phyloP scores from a whole-genome alignment of 1,140 invertebrate genomes.

The Brachionus calyciflorus region DNA sequence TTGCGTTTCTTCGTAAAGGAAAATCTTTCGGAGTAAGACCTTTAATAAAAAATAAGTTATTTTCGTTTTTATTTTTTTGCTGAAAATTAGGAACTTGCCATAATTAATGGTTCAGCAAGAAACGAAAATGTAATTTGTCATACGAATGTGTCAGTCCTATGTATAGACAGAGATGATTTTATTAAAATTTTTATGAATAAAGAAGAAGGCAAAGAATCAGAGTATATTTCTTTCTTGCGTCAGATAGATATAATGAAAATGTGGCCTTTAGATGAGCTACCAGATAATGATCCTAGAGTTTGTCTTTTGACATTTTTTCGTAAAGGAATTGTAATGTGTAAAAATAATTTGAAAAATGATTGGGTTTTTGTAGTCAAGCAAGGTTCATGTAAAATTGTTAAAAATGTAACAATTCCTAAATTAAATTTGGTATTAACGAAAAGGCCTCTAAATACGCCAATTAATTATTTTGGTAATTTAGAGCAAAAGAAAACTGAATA shows the following conservation, averaged over 20 bases:
- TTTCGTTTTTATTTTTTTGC: neutral
- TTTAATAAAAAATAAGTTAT: neutral
- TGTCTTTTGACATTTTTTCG: slow-evolving; percentile 57
- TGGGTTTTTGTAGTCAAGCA: slow-evolving; percentile 48
- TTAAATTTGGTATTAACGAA: neutral
- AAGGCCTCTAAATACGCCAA: neutral
- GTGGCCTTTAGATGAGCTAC: slow-evolving; percentile 55
- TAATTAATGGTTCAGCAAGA: slow-evolving; percentile 47
- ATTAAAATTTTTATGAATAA: slow-evolving; percentile 49
- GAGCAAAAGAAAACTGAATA: neutral
- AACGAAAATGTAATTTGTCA: slow-evolving; percentile 48
- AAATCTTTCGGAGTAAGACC: slow-evolving; percentile 47
- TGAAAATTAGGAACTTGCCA: slow-evolving; percentile 48
- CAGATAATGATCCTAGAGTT: slow-evolving; percentile 54
- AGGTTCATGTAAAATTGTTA: slow-evolving; percentile 47
- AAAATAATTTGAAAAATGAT: slow-evolving; percentile 46
- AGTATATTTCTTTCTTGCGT: slow-evolving; percentile 47
- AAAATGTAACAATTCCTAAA: slow-evolving; percentile 33
- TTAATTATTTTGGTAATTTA: neutral
- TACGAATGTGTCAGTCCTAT: slow-evolving; percentile 46
- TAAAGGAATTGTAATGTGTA: slow-evolving; percentile 49
- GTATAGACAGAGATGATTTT: slow-evolving; percentile 48
- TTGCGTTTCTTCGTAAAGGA: slow-evolving; percentile 47
- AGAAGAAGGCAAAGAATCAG: slow-evolving; percentile 44
- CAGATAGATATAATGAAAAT: slow-evolving; percentile 49